These are phyloP conservation scores for Etheostoma spectabile DNA, from an alignment of 2,113 vertebrate species.

Conservation along the genomic window DNA sequence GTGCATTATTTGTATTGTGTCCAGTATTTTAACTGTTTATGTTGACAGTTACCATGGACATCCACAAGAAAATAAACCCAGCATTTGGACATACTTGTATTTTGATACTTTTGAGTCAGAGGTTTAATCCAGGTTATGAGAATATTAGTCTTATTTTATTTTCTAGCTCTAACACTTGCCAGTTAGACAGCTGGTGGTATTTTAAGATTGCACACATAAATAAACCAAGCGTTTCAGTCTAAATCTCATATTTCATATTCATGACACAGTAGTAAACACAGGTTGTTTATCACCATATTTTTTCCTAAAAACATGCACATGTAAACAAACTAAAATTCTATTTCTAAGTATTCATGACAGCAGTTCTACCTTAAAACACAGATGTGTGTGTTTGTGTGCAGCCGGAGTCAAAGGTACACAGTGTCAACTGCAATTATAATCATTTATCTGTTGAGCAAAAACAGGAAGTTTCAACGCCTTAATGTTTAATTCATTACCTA, in stretches of 20 bases:
- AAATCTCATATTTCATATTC: constrained; percentile 45
- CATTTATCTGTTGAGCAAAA: constrained; percentile 40
- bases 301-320: constrained; percentile 22
- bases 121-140: constrained; percentile 4
- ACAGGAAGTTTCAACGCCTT: constrained; percentile 31
- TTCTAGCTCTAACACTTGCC: not conserved
- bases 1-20: constrained; percentile 17
- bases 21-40: not conserved
- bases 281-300: constrained; percentile 43
- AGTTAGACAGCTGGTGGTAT: constrained; percentile 14
- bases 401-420: constrained; percentile 24
- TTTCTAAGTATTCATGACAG: constrained; percentile 33
- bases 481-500: constrained; percentile 66
- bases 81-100: constrained; percentile 6
- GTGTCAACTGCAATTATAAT: constrained; percentile 50
- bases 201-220: constrained; percentile 19
- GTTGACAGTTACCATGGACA: not conserved
- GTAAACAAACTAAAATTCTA: constrained; percentile 15
- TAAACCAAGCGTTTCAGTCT: constrained; percentile 9
- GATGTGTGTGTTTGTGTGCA: constrained; percentile 26
- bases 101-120: constrained; percentile 1
- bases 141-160: not conserved
- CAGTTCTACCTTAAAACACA: constrained; percentile 24
- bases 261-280: constrained; percentile 38
- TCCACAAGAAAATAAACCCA: not conserved